These are phyloP conservation scores for Bergia sp. DNA, from an alignment of 92 coral and sea anemone species.

Conservation along the genomic window DNA sequence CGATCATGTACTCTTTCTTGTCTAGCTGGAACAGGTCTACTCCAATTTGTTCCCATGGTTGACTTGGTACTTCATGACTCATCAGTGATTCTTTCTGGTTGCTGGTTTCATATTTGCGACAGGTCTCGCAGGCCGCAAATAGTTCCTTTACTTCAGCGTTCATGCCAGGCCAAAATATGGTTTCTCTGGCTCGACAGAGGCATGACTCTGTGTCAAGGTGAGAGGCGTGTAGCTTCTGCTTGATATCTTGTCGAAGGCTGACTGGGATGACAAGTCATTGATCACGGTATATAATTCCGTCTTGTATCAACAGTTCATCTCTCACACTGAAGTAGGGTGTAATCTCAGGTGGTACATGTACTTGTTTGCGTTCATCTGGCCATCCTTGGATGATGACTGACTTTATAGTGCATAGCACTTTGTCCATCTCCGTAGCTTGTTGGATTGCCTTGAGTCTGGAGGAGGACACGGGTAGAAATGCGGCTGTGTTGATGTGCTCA, in stretches of 20 bases:
- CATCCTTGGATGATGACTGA: slow-evolving; percentile 35
- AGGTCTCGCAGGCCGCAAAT: too few species aligned
- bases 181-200: slow-evolving; percentile 48
- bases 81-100: too few species aligned
- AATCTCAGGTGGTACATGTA: slow-evolving; percentile 35
- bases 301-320: slow-evolving; percentile 47
- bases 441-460: slow-evolving; percentile 24
- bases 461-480: slow-evolving; percentile 10
- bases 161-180: slow-evolving; percentile 54
- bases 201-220: slow-evolving; percentile 40
- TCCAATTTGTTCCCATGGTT: not conserved
- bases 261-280: slow-evolving; percentile 46
- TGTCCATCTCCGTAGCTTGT: slow-evolving; percentile 40
- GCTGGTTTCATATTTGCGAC: too few species aligned
- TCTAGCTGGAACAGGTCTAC: not conserved
- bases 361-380: slow-evolving; percentile 30
- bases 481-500: not conserved
- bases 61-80: too few species aligned
- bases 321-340: slow-evolving; percentile 38
- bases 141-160: slow-evolving; percentile 9
- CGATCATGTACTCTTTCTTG: too few species aligned
- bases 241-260: slow-evolving; percentile 40
- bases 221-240: slow-evolving; percentile 43
- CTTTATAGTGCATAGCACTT: slow-evolving; percentile 28
- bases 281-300: slow-evolving; percentile 45